Percentiles rank a stretch among this genome's conserved stretches.
phyloP scores from a whole-genome alignment of 2,888 invertebrate genomes.

The Iselma pallidipennis region DNA sequence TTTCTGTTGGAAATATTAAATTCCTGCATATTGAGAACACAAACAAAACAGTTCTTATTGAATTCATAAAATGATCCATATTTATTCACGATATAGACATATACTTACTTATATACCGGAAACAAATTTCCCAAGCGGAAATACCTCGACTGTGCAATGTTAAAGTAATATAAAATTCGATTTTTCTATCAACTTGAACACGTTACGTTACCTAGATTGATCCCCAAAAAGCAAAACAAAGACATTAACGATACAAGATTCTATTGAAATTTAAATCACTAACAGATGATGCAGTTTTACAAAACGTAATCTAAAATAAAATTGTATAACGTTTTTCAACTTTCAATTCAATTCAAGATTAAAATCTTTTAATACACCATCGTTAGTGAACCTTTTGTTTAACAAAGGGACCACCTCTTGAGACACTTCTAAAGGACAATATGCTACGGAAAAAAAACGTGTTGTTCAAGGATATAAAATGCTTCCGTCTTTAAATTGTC shows the following conservation, averaged over 20 bases:
- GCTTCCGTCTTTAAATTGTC: too few relatives aligned
- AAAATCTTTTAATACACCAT: neutral
- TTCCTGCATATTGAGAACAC: conserved; percentile 7
- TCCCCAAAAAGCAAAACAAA: neutral
- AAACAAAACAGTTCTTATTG: conserved; percentile 13
- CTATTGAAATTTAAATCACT: neutral
- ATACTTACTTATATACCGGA: neutral
- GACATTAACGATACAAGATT: neutral
- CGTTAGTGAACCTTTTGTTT: neutral
- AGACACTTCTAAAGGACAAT: too few relatives aligned
- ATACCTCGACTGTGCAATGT: conserved; percentile 9
- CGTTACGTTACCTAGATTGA: neutral
- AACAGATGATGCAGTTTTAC: neutral
- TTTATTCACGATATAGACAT: neutral
- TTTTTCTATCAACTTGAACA: neutral
- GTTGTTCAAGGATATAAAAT: too few relatives aligned
- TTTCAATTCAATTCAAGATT: neutral
- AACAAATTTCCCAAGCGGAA: conserved; percentile 20
- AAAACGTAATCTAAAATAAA: neutral
- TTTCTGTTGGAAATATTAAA: conserved; percentile 10
- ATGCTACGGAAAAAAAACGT: too few relatives aligned
- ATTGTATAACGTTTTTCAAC: neutral
- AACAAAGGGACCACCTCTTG: neutral
- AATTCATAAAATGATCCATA: conserved; percentile 14
- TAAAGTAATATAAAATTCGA: conserved; percentile 9